phyloP scores from a whole-genome alignment of 2,113 vertebrate species.

The Stegastes partitus region DNA sequence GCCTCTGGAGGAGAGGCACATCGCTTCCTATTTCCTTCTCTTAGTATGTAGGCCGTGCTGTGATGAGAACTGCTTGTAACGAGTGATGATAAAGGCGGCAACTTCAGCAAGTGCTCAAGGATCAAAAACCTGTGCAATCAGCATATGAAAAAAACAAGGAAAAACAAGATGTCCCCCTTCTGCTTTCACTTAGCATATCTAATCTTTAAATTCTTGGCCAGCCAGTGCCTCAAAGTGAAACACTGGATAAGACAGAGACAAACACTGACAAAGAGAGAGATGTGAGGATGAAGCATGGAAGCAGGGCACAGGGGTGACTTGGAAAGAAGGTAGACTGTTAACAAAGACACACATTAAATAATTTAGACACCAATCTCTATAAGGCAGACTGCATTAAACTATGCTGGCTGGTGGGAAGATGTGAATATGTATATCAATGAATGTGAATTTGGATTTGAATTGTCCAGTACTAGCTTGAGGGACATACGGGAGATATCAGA shows the following conservation, averaged over 20 bases:
- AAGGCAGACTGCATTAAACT: constrained; percentile 19
- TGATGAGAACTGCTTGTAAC: constrained; percentile 42
- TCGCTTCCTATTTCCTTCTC: too few relatives aligned
- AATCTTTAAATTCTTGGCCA: constrained; percentile 75
- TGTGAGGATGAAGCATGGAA: not conserved
- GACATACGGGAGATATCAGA: constrained; percentile 17
- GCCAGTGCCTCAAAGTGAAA: constrained; percentile 67
- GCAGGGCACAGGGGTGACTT: too few relatives aligned
- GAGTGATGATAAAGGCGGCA: constrained; percentile 47
- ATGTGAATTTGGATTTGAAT: too few relatives aligned
- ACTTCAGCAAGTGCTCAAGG: constrained; percentile 44
- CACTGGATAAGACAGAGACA: constrained; percentile 60
- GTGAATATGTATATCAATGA: too few relatives aligned
- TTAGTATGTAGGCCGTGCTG: constrained; percentile 51
- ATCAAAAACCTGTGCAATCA: constrained; percentile 34
- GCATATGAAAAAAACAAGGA: not conserved
- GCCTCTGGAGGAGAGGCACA: too few relatives aligned
- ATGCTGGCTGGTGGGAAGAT: too few relatives aligned
- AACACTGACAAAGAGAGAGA: not conserved
- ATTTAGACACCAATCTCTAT: constrained; percentile 35
- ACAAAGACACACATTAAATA: not conserved
- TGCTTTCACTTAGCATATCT: constrained; percentile 76
- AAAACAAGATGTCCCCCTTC: constrained; percentile 57
- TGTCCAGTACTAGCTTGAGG: not conserved
- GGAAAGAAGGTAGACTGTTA: too few relatives aligned